A percentile compares a stretch with the other conserved stretches of the same genome.
These are phyloP conservation scores for Beroe ovata DNA, from an alignment of 37 sponge, comb jelly and placozoan genomes.

Conservation along the genomic window DNA sequence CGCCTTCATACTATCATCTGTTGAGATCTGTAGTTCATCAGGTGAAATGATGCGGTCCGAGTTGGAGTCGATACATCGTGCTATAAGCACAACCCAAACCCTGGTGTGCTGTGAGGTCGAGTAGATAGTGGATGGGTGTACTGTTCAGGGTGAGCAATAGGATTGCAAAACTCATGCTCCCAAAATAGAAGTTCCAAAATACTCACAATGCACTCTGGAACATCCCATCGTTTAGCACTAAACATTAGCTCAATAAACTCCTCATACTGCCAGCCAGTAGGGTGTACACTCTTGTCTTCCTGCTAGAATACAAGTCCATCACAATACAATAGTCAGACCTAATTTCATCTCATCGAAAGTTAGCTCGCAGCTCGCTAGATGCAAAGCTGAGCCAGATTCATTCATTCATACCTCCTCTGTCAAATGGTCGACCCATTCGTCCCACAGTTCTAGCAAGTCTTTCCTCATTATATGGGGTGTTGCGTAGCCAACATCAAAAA, in stretches of 20 bases:
- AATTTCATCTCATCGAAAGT: too few species aligned
- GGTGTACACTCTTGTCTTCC: too few species aligned
- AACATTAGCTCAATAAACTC: slow-evolving; percentile 11
- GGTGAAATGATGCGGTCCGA: neutral
- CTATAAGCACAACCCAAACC: slow-evolving; percentile 13
- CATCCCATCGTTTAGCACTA: neutral
- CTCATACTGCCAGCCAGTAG: slow-evolving; percentile 16
- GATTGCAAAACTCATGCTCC: neutral
- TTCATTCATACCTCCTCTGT: neutral
- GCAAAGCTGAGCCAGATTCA: too few species aligned
- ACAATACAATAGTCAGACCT: neutral
- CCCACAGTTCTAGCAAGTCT: slow-evolving; percentile 6
- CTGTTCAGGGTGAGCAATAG: too few species aligned
- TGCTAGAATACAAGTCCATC: too few species aligned
- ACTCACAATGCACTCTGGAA: slow-evolving; percentile 31
- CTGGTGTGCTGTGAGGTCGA: neutral
- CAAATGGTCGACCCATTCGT: neutral
- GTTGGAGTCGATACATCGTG: neutral
- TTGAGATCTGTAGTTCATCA: neutral
- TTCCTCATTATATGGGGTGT: slow-evolving; percentile 25
- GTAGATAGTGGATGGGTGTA: too few species aligned
- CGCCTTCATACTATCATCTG: neutral
- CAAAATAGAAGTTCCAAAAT: neutral
- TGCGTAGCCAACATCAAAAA: slow-evolving; percentile 51
- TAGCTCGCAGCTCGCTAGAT: too few species aligned